Evolutionary conservation across 1,140 invertebrate genomes (phyloP).

Genomic region (Psilanteris sp.): DNA sequence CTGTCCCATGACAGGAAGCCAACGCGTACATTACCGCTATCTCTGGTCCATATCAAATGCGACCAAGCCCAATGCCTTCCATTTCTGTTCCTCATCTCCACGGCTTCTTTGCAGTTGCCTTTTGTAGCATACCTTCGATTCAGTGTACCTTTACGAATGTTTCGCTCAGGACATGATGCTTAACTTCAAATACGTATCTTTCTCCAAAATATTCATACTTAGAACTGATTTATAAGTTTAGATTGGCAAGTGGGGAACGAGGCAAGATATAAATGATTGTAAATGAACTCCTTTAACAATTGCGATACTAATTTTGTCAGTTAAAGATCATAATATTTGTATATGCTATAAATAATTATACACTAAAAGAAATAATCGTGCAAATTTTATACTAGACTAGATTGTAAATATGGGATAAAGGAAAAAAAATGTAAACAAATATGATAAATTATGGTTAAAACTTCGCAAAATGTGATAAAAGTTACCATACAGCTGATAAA

Average conservation of each 20-base stretch:
- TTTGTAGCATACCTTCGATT: conserved; percentile 46
- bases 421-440: too few relatives aligned
- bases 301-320: too few relatives aligned
- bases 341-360: too few relatives aligned
- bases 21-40: conserved; percentile 77
- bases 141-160: conserved; percentile 42
- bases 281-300: too few relatives aligned
- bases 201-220: conserved; percentile 6
- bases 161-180: conserved; percentile 11
- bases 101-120: conserved; percentile 35
- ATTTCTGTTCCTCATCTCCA: conserved; percentile 49
- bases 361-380: too few relatives aligned
- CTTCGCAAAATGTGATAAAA: too few relatives aligned
- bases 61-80: conserved; percentile 68
- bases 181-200: neutral
- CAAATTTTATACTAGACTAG: too few relatives aligned
- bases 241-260: neutral
- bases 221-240: conserved; percentile 1
- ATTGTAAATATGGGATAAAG: too few relatives aligned
- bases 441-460: too few relatives aligned
- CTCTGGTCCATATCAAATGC: conserved; percentile 78
- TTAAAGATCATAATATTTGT: too few relatives aligned
- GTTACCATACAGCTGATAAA: too few relatives aligned
- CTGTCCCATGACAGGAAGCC: conserved; percentile 68
- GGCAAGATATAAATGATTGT: neutral